Percentiles rank a stretch among this genome's conserved stretches.
These are phyloP conservation scores for Schizaphis graminum DNA, from an alignment of 2,888 invertebrate species.

Conservation along the genomic window DNA sequence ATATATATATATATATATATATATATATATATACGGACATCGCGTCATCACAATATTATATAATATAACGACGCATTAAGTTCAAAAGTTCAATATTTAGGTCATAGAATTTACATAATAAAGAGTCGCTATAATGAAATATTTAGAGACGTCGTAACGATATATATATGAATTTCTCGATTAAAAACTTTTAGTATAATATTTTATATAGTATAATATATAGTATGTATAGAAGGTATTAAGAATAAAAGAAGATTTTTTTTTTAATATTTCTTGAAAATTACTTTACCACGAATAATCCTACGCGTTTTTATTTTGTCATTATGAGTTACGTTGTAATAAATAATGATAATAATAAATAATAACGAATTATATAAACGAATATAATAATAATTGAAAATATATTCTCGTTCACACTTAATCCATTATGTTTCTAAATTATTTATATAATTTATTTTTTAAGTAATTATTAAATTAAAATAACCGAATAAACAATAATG, in stretches of 20 bases:
- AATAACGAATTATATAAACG: conserved; percentile 20
- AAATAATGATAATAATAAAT: conserved; percentile 30
- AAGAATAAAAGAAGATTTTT: conserved; percentile 22
- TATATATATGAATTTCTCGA: conserved; percentile 44
- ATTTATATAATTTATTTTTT: conserved; percentile 7
- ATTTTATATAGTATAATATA: neutral
- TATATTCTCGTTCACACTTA: conserved; percentile 42
- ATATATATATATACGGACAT: neutral
- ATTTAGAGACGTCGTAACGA: conserved; percentile 20
- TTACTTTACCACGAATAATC: conserved; percentile 18
- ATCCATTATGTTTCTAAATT: conserved; percentile 21
- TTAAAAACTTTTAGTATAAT: conserved; percentile 39
- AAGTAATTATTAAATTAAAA: conserved; percentile 49
- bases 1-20: too few species aligned
- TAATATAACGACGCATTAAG: conserved; percentile 14
- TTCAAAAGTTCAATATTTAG: conserved; percentile 54
- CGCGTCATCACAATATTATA: neutral
- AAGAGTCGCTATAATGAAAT: conserved; percentile 43
- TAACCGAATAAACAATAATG: conserved; percentile 30
- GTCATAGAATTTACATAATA: conserved; percentile 20
- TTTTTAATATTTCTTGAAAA: conserved; percentile 21
- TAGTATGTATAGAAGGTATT: conserved; percentile 20
- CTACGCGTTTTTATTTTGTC: conserved; percentile 33
- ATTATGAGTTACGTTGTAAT: conserved; percentile 37
- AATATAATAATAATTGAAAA: conserved; percentile 52